A percentile compares a stretch with the other conserved stretches of the same genome.
phyloP scores from a whole-genome alignment of 1,140 invertebrate genomes.

The Protaetia brevitarsis region DNA sequence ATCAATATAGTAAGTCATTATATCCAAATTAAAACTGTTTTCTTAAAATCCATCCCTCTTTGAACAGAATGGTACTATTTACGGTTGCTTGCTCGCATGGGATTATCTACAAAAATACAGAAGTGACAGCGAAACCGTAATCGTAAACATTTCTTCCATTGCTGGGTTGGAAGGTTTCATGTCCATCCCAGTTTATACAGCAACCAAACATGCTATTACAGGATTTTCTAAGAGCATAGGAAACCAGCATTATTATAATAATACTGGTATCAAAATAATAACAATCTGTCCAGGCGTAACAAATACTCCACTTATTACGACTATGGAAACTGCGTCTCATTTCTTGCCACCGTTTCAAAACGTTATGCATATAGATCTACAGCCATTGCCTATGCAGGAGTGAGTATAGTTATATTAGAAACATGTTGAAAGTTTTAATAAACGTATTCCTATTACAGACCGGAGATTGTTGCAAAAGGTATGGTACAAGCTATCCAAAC shows the following conservation, averaged over 20 bases:
- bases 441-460: background rate
- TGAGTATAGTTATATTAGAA: background rate
- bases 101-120: constrained; percentile 36
- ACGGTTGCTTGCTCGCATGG: constrained; percentile 34
- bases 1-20: constrained; percentile 37
- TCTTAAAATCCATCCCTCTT: background rate
- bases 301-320: constrained; percentile 25
- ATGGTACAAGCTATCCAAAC: constrained; percentile 49
- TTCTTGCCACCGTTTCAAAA: background rate
- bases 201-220: constrained; percentile 35
- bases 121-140: constrained; percentile 31
- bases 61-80: constrained; percentile 36
- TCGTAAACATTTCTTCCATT: constrained; percentile 37
- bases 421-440: background rate
- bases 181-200: constrained; percentile 33
- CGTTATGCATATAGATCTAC: background rate
- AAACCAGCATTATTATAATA: constrained; percentile 26
- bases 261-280: constrained; percentile 41
- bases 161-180: constrained; percentile 27
- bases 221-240: constrained; percentile 33
- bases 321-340: background rate
- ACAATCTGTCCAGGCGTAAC: constrained; percentile 45
- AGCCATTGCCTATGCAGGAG: background rate
- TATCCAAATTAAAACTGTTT: background rate
- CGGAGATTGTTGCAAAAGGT: constrained; percentile 48